Base-by-base conservation (phyloP, 2,888 invertebrate genomes). In the Agapostemon virescens region DNA sequence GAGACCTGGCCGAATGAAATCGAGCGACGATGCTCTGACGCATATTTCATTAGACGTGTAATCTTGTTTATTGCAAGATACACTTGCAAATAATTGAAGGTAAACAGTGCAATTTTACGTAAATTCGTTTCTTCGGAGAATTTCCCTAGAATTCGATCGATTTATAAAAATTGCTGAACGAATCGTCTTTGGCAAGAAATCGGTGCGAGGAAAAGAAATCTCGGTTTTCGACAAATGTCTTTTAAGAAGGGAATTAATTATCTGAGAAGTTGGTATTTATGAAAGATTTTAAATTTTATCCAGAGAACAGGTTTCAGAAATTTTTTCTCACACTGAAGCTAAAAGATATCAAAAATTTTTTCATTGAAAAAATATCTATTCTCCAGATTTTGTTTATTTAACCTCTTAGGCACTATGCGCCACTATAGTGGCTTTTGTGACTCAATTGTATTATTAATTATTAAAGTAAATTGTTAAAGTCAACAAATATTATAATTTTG, bases 81-180 rank as follows among this genome's bases (percentile, higher is more conserved):
- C 74, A 52, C 81, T 67, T 49, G 30, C 68, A 70, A 70, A 67
- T 81, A 81, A 81, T 81, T 74, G 80, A 79, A 81, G 67, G 66
- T 70, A 79, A 74, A 68, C 80, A 69, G 40, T 11, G 80, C 69
- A 66, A 79, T 80, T 80, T 69, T 40, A 36, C 36, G 9, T 17
- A 4, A 3, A 4, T 33, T 1, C 36, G 45, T 49, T 49, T 30
- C 30, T 15, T 55, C 17, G 52, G 26, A 15, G 64, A 36, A 69
- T 78, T 77, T 77, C 45, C 38, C 55, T 33, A 20, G 23, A 26
- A 30, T 49, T 15, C 36, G 64, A 79, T 78, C 79, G 64, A 69
- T 79, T 23, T 30, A 42, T 1, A 13, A 61, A 26, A 69, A 6
- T 69, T 13, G 17, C 26, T 0, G 30, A 66, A 74, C 30, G 58